phyloP scores from a whole-genome alignment of 92 coral and sea anemone species.

The Heteractis magnifica region DNA sequence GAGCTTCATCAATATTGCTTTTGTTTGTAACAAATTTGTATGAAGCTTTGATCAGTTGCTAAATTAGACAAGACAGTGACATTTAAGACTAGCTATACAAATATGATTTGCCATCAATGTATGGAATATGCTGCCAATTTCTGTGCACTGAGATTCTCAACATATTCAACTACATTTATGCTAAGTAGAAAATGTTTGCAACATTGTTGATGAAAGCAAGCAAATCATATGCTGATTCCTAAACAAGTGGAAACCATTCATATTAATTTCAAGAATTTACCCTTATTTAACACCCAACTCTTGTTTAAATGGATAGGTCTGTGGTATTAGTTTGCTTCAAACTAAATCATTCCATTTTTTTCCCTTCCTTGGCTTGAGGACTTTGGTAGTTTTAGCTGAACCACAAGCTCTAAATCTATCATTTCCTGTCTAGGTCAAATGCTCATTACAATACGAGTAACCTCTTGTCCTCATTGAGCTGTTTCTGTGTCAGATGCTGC shows the following conservation, averaged over 20 bases:
- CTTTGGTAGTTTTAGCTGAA: neutral
- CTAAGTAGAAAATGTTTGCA: neutral
- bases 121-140: neutral
- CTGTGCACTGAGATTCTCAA: neutral
- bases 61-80: neutral
- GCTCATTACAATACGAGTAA: conserved; percentile 5
- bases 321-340: neutral
- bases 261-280: neutral
- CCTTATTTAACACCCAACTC: neutral
- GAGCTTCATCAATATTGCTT: neutral
- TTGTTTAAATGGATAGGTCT: neutral
- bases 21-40: neutral
- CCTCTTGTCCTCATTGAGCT: conserved; percentile 11
- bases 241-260: neutral
- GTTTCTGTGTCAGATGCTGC: neutral
- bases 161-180: neutral
- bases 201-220: neutral
- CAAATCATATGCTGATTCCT: neutral
- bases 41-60: neutral
- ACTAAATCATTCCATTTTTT: neutral
- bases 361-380: neutral
- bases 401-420: neutral
- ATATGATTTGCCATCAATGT: neutral
- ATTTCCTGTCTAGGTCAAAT: conserved; percentile 8
- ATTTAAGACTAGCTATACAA: neutral